phyloP scores from a whole-genome alignment of 2,113 vertebrate genomes.

The Neofelis nebulosa region DNA sequence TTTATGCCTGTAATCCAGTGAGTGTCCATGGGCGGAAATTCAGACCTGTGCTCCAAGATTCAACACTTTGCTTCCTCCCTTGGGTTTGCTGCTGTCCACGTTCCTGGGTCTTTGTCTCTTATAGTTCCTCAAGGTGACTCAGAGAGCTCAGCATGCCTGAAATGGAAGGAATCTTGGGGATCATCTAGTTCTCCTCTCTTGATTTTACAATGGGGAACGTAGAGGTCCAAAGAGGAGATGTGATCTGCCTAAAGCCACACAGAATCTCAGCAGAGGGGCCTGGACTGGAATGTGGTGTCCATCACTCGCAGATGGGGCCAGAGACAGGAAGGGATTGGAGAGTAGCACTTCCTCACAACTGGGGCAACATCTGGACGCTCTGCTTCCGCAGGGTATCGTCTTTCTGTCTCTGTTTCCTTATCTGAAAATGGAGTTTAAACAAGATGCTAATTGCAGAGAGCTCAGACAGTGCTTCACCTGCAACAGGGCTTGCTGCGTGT shows the following conservation, averaged over 20 bases:
- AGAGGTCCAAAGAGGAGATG: not conserved
- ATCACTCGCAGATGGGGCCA: not conserved
- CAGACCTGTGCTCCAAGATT: rapidly evolving
- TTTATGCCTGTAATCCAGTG: not conserved
- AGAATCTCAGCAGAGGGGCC: not conserved
- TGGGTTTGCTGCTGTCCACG: not conserved
- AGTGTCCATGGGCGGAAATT: not conserved
- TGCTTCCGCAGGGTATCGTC: not conserved
- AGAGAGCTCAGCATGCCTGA: not conserved
- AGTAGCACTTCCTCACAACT: not conserved
- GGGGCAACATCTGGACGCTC: not conserved
- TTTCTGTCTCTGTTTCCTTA: not conserved
- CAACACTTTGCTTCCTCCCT: not conserved
- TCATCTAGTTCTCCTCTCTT: not conserved
- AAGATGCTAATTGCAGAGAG: not conserved
- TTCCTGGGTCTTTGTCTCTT: not conserved
- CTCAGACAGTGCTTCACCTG: not conserved
- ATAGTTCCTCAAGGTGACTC: not conserved
- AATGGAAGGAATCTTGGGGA: not conserved
- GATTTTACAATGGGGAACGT: not conserved
- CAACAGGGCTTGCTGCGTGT: not conserved
- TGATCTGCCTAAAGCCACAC: not conserved
- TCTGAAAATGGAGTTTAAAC: not conserved
- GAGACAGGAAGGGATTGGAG: not conserved
- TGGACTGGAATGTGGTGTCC: not conserved